Evolutionary conservation across 2,113 vertebrate species (phyloP).

Genomic region (Megalops atlanticus): DNA sequence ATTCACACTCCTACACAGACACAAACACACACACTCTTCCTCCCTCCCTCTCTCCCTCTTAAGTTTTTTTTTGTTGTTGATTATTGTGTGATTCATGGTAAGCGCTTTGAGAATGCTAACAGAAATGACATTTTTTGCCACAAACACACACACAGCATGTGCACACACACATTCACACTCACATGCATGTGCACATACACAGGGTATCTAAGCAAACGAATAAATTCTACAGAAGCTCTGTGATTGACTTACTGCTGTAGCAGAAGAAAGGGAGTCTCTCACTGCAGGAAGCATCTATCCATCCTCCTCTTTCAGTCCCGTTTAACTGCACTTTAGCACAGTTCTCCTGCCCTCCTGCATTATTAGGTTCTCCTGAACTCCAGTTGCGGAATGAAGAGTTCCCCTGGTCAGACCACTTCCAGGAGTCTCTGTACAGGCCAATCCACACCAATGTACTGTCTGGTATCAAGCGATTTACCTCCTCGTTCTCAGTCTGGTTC

Average conservation of each 20-base stretch:
- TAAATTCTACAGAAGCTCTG: no score
- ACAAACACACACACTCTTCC: no score
- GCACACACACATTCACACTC: no score
- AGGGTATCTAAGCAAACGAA: no score
- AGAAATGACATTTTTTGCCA: no score
- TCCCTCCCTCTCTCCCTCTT: no score
- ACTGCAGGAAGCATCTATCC: not conserved
- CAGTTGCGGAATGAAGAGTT: slow-evolving; percentile 4
- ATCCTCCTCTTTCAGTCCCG: not conserved
- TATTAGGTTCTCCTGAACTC: not conserved
- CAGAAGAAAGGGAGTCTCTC: not conserved
- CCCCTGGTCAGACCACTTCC: slow-evolving; percentile 21
- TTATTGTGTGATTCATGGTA: no score
- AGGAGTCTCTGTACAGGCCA: slow-evolving; percentile 13
- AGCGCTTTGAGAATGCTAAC: no score
- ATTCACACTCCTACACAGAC: no score
- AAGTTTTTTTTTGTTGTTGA: no score
- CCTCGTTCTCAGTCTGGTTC: slow-evolving; percentile 5
- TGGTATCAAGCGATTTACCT: not conserved
- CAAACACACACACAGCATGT: not conserved
- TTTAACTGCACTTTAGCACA: not conserved
- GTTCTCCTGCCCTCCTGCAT: not conserved
- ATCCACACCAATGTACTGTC: not conserved
- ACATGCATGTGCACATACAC: no score
- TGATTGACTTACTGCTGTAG: not conserved